Base-by-base conservation (phyloP, 2,888 invertebrate species). In the Hedya salicella region DNA sequence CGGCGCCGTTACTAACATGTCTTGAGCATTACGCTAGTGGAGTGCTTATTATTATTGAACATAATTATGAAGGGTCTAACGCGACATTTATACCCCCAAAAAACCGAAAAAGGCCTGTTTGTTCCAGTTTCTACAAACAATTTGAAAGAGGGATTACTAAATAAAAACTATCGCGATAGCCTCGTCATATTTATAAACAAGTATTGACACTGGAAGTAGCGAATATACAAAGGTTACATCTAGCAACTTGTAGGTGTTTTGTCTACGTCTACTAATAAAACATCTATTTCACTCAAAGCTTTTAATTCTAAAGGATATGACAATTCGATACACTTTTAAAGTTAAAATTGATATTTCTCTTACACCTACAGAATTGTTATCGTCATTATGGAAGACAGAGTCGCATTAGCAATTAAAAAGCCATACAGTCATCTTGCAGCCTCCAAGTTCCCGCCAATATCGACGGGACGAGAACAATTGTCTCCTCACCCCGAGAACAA, bases 241-340 rank as follows among this genome's bases (percentile, higher is more conserved):
- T n/a, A n/a, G 0, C 6, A 6, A 25, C 25, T 25, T 0, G 6
- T 25, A 17, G 17, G 52, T 62, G 57, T 62, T 13, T 25, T n/a
- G 4, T 39, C n/a, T 32, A 50, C 60, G 4, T 39, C n/a, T 32
- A 50, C 60, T 60, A 42, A 44, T 42, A 44, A 59, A 54, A 66
- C 69, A 72, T 69, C 39, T 48, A 52, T 46, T 68, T 72, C 72
- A 78, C 73, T 76, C 71, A 72, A 76, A 75, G 74, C 75, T 77
- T 81, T 57, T 81, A 78, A 75, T 80, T 73, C 54, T 69, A 67
- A 71, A 73, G 60, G 66, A 66, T 66, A 66, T 66, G 66, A 25
- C 42, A 21, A 64, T 60, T 60, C 39, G 36, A 61, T 61, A 66
- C 60, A 66, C 19, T 66, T 54, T 64, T 46, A 25, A 17, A 53